Conservation (phyloP, 2,888 invertebrate genomes). For the Drosophila helvetica region DNA sequence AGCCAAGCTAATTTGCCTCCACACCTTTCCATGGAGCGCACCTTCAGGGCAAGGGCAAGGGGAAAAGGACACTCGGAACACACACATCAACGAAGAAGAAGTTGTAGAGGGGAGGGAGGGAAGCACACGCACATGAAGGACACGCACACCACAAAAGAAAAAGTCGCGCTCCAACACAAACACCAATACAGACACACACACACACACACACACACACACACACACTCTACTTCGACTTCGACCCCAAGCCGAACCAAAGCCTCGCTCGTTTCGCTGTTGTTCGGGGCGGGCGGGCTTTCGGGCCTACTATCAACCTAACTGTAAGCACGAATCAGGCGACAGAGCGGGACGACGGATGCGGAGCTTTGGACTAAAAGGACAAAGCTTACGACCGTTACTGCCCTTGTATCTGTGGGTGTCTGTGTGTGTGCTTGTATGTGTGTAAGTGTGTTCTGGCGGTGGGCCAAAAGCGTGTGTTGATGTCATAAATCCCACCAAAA, state of each 20-base stretch:
- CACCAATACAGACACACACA: not conserved
- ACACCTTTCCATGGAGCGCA: not conserved
- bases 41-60: not conserved
- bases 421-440: constrained; percentile 13
- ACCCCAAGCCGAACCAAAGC: constrained; percentile 1
- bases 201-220: not conserved
- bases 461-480: constrained; percentile 68
- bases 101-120: not conserved
- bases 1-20: not conserved
- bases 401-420: constrained; percentile 4
- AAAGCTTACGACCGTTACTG: constrained; percentile 23
- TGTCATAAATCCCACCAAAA: constrained; percentile 59
- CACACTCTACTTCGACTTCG: constrained; percentile 1
- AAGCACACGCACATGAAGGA: not conserved
- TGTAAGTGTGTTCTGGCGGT: constrained; percentile 20
- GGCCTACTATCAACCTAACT: constrained; percentile 18
- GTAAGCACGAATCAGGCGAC: constrained; percentile 64
- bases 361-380: constrained; percentile 59
- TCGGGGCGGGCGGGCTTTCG: not conserved
- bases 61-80: not conserved
- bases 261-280: not conserved
- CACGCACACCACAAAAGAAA: not conserved
- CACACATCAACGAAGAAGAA: not conserved
- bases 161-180: not conserved
- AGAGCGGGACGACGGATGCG: constrained; percentile 41